Conservation (phyloP, 1,140 invertebrate species). For the Pygmarrhopalites habei region DNA sequence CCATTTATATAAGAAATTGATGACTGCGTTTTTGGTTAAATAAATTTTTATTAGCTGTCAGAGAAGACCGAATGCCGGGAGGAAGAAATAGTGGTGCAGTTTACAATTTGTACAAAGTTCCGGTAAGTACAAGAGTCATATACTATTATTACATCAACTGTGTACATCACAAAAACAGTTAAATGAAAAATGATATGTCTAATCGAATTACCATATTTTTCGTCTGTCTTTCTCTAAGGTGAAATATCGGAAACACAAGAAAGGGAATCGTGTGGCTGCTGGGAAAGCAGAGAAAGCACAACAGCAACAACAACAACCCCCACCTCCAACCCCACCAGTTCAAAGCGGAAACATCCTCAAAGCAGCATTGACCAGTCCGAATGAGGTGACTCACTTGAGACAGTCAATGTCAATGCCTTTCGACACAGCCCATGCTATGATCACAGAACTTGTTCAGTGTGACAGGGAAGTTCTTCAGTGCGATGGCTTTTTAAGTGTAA, state of each 20-base stretch:
- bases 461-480: constrained; percentile 93
- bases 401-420: constrained; percentile 72
- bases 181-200: too few species aligned
- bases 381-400: constrained; percentile 73
- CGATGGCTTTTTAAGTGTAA: too few species aligned
- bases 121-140: constrained; percentile 29
- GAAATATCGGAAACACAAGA: constrained; percentile 97
- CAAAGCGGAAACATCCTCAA: constrained; percentile 75
- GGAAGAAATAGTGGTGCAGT: constrained; percentile 96
- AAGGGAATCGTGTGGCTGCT: constrained; percentile 44
- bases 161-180: too few species aligned
- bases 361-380: constrained; percentile 85
- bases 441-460: constrained; percentile 82
- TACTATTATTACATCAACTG: too few species aligned
- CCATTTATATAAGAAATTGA: too few species aligned
- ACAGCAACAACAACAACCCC: constrained; percentile 42
- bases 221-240: too few species aligned
- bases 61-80: constrained; percentile 97
- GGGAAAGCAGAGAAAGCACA: constrained; percentile 39
- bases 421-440: constrained; percentile 74
- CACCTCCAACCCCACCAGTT: constrained; percentile 40
- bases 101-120: constrained; percentile 95
- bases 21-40: too few species aligned
- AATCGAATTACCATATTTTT: too few species aligned
- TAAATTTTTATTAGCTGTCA: too few species aligned